Evolutionary conservation across 2,888 invertebrate genomes (phyloP).

Genomic region (Pecten maximus): DNA sequence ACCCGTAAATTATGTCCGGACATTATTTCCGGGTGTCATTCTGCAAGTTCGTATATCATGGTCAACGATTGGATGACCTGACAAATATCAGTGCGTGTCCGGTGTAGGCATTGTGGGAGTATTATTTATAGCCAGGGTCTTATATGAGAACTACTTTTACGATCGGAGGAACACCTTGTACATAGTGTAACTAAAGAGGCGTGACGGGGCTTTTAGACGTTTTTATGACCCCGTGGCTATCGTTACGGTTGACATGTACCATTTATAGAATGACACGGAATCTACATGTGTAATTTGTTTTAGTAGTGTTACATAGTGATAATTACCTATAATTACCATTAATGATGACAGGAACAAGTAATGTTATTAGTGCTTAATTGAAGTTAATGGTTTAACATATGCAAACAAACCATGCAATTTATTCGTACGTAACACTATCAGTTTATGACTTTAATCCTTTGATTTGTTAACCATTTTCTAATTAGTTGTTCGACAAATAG

Average conservation of each 20-base stretch:
- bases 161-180: slow-evolving; percentile 17
- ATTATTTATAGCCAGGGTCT: not conserved
- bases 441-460: too few relatives aligned
- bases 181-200: slow-evolving; percentile 17
- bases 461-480: too few relatives aligned
- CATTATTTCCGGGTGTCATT: slow-evolving; percentile 29
- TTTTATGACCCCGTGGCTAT: not conserved
- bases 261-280: not conserved
- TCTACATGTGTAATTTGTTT: not conserved
- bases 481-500: too few relatives aligned
- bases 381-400: not conserved
- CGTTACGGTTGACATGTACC: slow-evolving; percentile 4
- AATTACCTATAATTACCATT: not conserved
- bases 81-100: not conserved
- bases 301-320: not conserved
- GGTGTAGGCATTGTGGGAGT: slow-evolving; percentile 30
- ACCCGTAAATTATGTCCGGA: slow-evolving; percentile 20
- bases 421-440: too few relatives aligned
- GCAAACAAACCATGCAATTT: too few relatives aligned
- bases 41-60: slow-evolving; percentile 32
- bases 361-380: not conserved
- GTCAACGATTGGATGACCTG: slow-evolving; percentile 20
- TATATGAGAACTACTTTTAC: slow-evolving; percentile 9
- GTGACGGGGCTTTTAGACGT: not conserved
- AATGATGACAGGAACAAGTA: not conserved